Conservation (phyloP, 2,113 vertebrate species). For the Syngnathoides biaculeatus region DNA sequence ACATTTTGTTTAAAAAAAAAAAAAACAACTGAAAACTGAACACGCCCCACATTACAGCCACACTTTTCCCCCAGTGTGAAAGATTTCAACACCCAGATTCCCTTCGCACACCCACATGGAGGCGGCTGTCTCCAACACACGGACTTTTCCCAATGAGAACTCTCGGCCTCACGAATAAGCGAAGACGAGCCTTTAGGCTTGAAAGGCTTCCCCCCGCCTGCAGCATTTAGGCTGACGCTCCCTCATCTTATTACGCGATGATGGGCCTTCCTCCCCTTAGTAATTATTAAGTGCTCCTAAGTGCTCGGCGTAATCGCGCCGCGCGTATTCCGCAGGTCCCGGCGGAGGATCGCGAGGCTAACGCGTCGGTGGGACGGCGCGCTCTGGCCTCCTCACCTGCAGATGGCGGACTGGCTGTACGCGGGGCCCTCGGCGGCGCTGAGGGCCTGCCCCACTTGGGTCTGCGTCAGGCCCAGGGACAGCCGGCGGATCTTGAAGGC, state of each 20-base stretch:
- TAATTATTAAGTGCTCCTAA: conserved; percentile 76
- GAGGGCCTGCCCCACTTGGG: conserved; percentile 98
- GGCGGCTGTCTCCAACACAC: no score
- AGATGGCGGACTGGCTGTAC: conserved; percentile 99
- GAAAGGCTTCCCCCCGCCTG: conserved; percentile 41
- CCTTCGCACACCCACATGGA: no score
- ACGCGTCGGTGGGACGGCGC: not conserved
- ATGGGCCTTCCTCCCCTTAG: conserved; percentile 60
- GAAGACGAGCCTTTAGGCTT: conserved; percentile 49
- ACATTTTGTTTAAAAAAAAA: no score
- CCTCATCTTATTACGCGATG: conserved; percentile 66
- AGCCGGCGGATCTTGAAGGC: conserved; percentile 99
- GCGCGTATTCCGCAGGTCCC: conserved; percentile 74
- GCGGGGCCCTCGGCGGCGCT: conserved; percentile 97
- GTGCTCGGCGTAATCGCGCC: conserved; percentile 69
- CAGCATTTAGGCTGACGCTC: conserved; percentile 30
- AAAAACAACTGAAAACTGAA: no score
- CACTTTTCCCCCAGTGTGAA: no score
- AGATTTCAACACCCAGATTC: no score
- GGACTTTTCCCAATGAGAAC: no score
- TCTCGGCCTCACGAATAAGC: conserved; percentile 70
- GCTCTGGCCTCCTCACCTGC: conserved; percentile 83
- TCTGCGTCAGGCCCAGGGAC: conserved; percentile 98
- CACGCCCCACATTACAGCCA: no score
- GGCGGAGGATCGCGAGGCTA: conserved; percentile 23